Conservation (phyloP, 2,797 vertebrate species). For the Limnodromus scolopaceus region DNA sequence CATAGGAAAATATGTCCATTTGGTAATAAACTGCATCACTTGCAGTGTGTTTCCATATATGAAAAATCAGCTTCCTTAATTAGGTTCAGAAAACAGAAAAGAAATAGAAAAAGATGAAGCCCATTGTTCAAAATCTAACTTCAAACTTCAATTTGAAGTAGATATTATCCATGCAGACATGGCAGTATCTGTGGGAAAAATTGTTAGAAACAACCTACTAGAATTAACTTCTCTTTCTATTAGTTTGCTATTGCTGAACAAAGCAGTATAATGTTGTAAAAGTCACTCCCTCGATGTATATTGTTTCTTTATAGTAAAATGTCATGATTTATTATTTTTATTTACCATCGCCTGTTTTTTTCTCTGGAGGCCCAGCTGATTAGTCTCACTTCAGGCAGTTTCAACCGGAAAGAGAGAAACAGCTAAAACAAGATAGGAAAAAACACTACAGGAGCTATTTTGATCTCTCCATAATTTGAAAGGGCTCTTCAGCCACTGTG, state of each 20-base stretch:
- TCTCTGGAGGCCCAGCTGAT: slow-evolving; percentile 13
- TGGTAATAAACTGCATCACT: background rate
- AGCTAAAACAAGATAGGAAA: slow-evolving; percentile 3
- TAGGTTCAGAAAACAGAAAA: background rate
- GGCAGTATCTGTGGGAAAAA: background rate
- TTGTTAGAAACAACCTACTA: background rate
- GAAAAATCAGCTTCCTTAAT: background rate
- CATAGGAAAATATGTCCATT: background rate
- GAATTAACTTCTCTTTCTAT: background rate
- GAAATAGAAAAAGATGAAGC: background rate
- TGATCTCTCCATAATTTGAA: background rate
- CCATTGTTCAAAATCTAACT: background rate
- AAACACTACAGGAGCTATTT: slow-evolving; percentile 31
- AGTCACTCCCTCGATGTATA: background rate
- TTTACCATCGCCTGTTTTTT: background rate
- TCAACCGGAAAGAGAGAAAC: background rate
- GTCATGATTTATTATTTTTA: slow-evolving; percentile 29
- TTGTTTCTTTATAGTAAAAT: background rate
- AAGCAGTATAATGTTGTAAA: background rate
- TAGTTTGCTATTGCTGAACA: background rate
- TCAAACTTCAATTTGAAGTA: background rate
- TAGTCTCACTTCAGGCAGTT: slow-evolving; percentile 42
- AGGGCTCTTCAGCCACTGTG: slow-evolving; percentile 5
- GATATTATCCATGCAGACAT: background rate
- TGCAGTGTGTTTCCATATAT: background rate